Evolutionary conservation across 2,113 vertebrate species (phyloP).

Genomic region (Leptosomus discolor): DNA sequence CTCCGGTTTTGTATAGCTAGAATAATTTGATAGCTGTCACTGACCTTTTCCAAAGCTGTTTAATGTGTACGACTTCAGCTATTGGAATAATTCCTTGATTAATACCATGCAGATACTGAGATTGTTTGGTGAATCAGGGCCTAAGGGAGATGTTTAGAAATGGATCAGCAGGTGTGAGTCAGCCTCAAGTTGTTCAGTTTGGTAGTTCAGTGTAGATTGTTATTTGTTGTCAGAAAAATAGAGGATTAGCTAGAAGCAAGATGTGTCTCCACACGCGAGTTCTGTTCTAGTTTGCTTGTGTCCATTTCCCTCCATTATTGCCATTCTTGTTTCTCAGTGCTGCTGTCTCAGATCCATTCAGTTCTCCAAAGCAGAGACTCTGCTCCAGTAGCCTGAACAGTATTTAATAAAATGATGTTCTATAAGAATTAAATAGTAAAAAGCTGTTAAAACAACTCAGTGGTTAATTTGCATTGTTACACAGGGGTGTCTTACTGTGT

Average conservation of each 20-base stretch:
- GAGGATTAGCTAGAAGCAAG: neutral
- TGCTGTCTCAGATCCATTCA: neutral
- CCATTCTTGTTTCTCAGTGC: neutral
- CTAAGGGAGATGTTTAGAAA: neutral
- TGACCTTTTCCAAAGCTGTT: neutral
- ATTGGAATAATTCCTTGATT: neutral
- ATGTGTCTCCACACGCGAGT: neutral
- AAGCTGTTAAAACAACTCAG: neutral
- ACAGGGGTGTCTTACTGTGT: neutral
- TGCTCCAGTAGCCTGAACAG: neutral
- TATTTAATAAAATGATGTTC: neutral
- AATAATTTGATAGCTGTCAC: neutral
- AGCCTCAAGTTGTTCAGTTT: neutral
- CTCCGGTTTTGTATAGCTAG: neutral
- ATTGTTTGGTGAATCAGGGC: neutral
- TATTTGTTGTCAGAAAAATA: neutral
- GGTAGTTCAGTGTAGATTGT: neutral
- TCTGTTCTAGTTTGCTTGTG: neutral
- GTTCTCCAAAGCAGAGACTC: neutral
- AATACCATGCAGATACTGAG: neutral
- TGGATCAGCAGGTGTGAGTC: neutral
- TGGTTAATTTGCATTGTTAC: neutral
- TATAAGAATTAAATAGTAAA: neutral
- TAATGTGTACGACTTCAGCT: neutral
- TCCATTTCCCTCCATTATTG: neutral